Conservation (phyloP, 1,140 invertebrate species). For the Lepidostoma basale region DNA sequence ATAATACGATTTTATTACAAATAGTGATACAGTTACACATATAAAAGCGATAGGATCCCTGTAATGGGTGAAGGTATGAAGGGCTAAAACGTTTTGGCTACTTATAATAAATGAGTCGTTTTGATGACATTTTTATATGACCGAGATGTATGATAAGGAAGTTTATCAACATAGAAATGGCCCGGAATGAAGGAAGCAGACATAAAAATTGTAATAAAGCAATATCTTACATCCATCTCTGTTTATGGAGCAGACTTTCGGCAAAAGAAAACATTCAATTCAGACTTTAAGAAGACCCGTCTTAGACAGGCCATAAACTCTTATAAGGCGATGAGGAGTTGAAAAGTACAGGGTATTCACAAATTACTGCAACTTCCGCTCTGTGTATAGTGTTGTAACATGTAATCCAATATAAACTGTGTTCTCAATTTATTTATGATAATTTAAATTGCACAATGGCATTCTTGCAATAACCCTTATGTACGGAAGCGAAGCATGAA, state of each 20-base stretch:
- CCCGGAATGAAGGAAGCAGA: neutral
- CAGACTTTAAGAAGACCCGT: neutral
- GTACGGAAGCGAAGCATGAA: no score
- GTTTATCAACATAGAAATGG: neutral
- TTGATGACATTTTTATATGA: slow-evolving; percentile 5
- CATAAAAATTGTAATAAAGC: slow-evolving; percentile 10
- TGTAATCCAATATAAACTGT: no score
- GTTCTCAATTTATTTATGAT: no score
- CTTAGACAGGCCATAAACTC: neutral
- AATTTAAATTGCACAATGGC: no score
- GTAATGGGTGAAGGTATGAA: no score
- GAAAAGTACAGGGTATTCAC: neutral
- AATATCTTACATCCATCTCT: slow-evolving; percentile 2
- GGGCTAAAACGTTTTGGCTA: neutral
- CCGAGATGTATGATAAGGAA: neutral
- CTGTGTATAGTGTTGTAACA: no score
- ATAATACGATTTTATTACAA: no score
- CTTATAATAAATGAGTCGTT: slow-evolving; percentile 5
- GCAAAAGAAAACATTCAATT: neutral
- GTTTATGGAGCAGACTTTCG: neutral
- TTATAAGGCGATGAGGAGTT: neutral
- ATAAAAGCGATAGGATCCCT: no score
- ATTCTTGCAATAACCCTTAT: no score
- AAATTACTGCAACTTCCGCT: no score
- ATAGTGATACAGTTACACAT: no score